Evolutionary conservation across 2,888 invertebrate species (phyloP), one percentile per base, ranked within the genome.

Genomic region (Octonoba sinensis): DNA sequence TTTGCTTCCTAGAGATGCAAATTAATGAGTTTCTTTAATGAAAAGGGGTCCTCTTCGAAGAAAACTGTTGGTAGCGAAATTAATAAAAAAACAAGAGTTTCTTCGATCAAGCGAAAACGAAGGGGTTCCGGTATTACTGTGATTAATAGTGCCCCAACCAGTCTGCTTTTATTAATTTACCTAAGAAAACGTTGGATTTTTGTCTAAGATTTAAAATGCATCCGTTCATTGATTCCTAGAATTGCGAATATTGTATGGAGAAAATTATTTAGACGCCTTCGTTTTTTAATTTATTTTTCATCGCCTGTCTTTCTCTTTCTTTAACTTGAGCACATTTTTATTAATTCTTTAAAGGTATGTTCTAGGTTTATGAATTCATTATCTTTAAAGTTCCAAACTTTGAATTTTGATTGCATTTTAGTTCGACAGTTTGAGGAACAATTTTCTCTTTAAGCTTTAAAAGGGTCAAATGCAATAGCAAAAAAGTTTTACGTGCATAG

Each of bases 11-110:
- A 57, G 49, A 60, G 73, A 81, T 81, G 73, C 73, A 81, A 81
- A 81, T 81, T 81, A 81, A 81, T 74, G 79, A 81, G 79, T 81
- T 81, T 73, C 73, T 81, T 81, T 81, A 81, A 81, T 81, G 79
- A 81, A 81, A 81, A 81, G 79, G 49, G 72, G 76, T 65, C 49
- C 76, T 36, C 69, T 51, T 27, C 11, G 56, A 44, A 47, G 65
- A 36, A 77, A 64, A 56, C 77, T 70, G 66, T 69, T 69, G 60
- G 69, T 69, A 62, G 60, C 56, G 73, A 69, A 74, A 69, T 81
- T 79, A 81, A 81, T 69, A 69, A 73, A 79, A 79, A 73, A 70
- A 57, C 65, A 60, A 20, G 46, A 47, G 54, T 56, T 47, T 59
- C 69, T 74, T 76, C 76, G 76, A 76, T 76, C 76, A 56, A 56